phyloP scores from a whole-genome alignment of 2,888 invertebrate genomes.

The Anorthoa munda region DNA sequence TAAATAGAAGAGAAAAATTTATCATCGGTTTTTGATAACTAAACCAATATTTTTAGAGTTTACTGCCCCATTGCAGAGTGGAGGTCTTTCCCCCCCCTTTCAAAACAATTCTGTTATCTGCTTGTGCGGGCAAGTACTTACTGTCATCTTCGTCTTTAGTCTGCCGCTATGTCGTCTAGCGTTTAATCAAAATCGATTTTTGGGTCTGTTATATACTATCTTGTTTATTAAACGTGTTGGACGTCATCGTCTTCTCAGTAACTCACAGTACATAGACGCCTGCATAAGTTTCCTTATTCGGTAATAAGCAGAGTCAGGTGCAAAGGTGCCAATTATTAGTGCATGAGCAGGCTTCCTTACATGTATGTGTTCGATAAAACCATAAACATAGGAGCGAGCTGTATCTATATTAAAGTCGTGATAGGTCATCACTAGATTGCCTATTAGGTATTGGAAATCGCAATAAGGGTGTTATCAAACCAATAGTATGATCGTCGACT shows the following conservation, averaged over 20 bases:
- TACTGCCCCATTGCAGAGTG: no score
- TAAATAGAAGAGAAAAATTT: no score
- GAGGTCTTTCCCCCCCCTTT: no score
- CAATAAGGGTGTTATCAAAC: background rate
- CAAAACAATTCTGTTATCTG: no score
- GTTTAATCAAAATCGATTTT: no score
- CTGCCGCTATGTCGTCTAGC: no score
- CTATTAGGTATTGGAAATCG: constrained; percentile 22
- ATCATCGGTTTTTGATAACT: no score
- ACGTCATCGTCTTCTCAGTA: background rate
- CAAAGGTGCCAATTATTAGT: constrained; percentile 18
- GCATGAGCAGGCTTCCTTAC: constrained; percentile 18
- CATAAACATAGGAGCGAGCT: background rate
- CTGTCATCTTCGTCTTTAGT: no score
- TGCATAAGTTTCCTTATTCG: constrained; percentile 27
- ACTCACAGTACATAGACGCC: background rate
- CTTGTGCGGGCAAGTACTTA: no score
- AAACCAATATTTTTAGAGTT: no score
- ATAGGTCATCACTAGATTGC: constrained; percentile 46
- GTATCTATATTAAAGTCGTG: constrained; percentile 36
- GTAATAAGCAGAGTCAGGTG: constrained; percentile 11
- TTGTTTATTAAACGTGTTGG: background rate
- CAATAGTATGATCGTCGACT: background rate
- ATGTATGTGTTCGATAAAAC: constrained; percentile 10
- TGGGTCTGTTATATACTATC: no score